Evolutionary conservation across 2,888 invertebrate genomes (phyloP).

Genomic region (Drosophila mayaguana): DNA sequence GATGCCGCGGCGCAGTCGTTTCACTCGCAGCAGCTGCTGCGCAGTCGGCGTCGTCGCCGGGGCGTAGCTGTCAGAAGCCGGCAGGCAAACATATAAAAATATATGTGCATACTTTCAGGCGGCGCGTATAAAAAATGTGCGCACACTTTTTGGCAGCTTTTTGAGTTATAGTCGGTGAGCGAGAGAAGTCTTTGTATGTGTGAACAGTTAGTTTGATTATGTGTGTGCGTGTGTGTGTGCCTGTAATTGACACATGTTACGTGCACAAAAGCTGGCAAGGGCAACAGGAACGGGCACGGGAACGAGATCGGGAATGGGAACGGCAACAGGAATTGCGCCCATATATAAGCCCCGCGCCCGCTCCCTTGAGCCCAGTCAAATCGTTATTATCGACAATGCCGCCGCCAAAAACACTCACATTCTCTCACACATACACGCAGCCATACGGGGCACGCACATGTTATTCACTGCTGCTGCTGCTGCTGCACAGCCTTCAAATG

Average conservation of each 20-base stretch:
- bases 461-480: constrained; percentile 49
- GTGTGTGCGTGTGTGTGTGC: constrained; percentile 42
- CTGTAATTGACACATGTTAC: constrained; percentile 84
- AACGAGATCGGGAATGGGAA: constrained; percentile 16
- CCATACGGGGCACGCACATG: constrained; percentile 45
- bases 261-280: constrained; percentile 72
- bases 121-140: constrained; percentile 74
- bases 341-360: constrained; percentile 16
- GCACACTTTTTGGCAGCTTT: constrained; percentile 78
- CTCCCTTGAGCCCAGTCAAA: constrained; percentile 47
- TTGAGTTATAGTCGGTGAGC: constrained; percentile 74
- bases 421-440: constrained; percentile 23
- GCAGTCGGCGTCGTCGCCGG: constrained; percentile 32
- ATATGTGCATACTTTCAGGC: constrained; percentile 75
- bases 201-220: constrained; percentile 37
- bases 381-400: constrained; percentile 79
- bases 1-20: constrained; percentile 10
- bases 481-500: constrained; percentile 79
- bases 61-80: constrained; percentile 75
- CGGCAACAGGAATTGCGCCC: constrained; percentile 46
- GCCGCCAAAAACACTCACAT: constrained; percentile 76
- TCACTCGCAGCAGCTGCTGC: constrained; percentile 15
- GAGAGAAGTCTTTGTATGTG: constrained; percentile 39
- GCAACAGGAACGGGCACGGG: constrained; percentile 16
- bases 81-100: constrained; percentile 68